Percentiles rank a stretch among this genome's conserved stretches.
Conservation (phyloP, 2,113 vertebrate species). For the Phaethornis superciliosus region DNA sequence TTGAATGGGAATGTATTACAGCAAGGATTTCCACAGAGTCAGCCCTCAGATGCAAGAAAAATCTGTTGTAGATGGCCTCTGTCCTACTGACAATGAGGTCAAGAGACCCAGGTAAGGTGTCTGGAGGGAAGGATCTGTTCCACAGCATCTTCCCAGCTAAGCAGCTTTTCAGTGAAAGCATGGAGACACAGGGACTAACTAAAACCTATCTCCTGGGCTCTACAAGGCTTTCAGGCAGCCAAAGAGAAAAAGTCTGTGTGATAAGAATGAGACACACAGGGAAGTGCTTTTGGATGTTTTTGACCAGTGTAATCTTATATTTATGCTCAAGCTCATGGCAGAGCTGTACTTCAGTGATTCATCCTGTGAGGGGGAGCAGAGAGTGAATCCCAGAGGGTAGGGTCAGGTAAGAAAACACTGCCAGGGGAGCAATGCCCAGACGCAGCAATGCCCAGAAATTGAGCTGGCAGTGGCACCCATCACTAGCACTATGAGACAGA, state of each 20-base stretch:
- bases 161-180: neutral
- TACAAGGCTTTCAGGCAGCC: rapidly evolving
- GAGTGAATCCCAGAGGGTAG: neutral
- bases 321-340: neutral
- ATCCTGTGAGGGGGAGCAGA: neutral
- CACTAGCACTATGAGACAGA: rapidly evolving
- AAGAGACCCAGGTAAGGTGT: neutral
- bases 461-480: neutral
- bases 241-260: neutral
- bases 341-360: neutral
- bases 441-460: neutral
- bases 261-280: neutral
- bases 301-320: neutral
- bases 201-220: neutral
- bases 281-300: neutral
- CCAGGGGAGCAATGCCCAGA: neutral
- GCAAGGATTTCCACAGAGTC: neutral
- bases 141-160: neutral
- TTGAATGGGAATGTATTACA: neutral
- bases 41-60: neutral
- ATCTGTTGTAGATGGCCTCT: neutral
- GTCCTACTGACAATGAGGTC: neutral
- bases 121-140: neutral
- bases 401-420: neutral
- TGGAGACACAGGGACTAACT: neutral